These are phyloP conservation scores for Poeciliopsis prolifica DNA, from an alignment of 2,113 vertebrate species.

Conservation along the genomic window DNA sequence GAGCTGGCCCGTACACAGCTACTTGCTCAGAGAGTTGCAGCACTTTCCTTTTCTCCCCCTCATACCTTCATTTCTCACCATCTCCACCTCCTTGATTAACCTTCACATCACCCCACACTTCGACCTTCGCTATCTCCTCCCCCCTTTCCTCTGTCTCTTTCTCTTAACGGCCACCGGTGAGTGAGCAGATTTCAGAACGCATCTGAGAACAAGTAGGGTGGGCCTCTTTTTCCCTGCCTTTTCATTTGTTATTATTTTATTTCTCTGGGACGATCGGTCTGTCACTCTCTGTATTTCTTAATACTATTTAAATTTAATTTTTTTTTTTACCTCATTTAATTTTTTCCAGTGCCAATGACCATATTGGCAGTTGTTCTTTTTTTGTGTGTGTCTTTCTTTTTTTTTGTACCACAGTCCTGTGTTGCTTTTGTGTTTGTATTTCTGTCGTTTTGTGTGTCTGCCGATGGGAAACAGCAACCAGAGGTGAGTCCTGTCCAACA, in stretches of 20 bases:
- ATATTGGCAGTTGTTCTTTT: conserved; percentile 8
- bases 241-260: conserved; percentile 36
- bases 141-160: neutral
- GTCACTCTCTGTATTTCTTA: neutral
- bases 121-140: conserved; percentile 10
- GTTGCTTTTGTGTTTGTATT: conserved; percentile 10
- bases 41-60: conserved; percentile 12
- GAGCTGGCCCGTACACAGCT: conserved; percentile 35
- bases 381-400: neutral
- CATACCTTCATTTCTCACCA: conserved; percentile 29
- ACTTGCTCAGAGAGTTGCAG: conserved; percentile 12
- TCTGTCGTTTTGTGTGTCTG: conserved; percentile 30
- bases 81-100: conserved; percentile 50
- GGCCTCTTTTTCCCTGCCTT: conserved; percentile 46
- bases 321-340: neutral
- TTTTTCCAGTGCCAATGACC: conserved; percentile 20
- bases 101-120: conserved; percentile 55
- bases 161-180: conserved; percentile 68
- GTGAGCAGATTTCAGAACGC: conserved; percentile 71
- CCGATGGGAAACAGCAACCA: conserved; percentile 28
- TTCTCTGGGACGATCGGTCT: conserved; percentile 23
- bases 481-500: conserved; percentile 69
- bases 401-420: conserved; percentile 18
- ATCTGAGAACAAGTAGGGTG: conserved; percentile 57
- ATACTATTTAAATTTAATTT: neutral